Base-by-base conservation (phyloP, 2,113 vertebrate species). In the Saguinus midas region DNA sequence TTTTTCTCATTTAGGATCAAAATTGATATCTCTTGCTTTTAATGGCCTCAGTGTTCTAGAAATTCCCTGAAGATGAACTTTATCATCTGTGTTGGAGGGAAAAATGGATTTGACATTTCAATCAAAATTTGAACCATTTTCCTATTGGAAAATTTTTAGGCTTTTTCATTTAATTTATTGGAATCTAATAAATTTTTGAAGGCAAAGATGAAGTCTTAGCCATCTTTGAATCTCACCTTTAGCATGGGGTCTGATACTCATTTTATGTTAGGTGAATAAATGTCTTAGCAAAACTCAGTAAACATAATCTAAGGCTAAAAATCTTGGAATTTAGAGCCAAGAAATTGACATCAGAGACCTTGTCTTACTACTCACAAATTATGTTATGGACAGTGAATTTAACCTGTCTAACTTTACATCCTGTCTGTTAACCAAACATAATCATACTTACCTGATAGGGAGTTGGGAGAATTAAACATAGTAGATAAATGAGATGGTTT, bases 1-100 rank as follows among this genome's bases (percentile, higher is more conserved):
- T 40, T 86, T 96, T 90, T 58, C 52, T 92, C 52, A 90, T 58
- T 95, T 82, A 61, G 78, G 43, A 82, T 76, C 12, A 95, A 90
- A 76, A n/a, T 13, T 58, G 55, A 52, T 13, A 66, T n/a, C 13
- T 83, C 32, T 79, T 64, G 13, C 35, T 87, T 90, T 55, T 37
- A 29, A 85, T 58, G 45, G 8, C 16, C 75, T 8, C 9, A 80
- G 8, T 48, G 37, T 78, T 87, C 29, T 8, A 70, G 76, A 90
- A 66, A 78, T 64, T 8, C n/a, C 89, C 32, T 80, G 10, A 81
- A 79, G 55, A 48, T 48, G 29, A 48, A 57, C 27, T 45, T 81
- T 3, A 68, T 35, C 40, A 76, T 58, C 13, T 48, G 40, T 68
- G 8, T 40, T 57, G 37, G 17, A 78, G n/a, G 11, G 80, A 7